phyloP scores from a whole-genome alignment of 2,888 invertebrate genomes.

The Nemapogon koenigi region DNA sequence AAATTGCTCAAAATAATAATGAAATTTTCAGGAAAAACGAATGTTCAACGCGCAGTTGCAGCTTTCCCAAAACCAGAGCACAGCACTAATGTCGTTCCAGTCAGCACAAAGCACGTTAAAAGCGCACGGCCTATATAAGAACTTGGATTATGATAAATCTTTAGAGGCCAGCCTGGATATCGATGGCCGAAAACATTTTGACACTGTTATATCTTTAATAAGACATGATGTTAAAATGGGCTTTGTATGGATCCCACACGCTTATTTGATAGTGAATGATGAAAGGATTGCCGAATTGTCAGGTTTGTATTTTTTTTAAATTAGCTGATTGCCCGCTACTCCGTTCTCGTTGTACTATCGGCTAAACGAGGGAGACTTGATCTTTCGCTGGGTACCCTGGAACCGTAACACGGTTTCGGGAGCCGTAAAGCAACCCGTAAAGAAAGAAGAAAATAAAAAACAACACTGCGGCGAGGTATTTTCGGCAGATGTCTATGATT shows the following conservation, averaged over 20 bases:
- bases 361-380: too few species aligned
- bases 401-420: too few species aligned
- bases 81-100: conserved; percentile 65
- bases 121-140: conserved; percentile 76
- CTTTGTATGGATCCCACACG: conserved; percentile 71
- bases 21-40: conserved; percentile 44
- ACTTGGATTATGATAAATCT: conserved; percentile 71
- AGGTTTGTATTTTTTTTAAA: conserved; percentile 51
- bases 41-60: conserved; percentile 48
- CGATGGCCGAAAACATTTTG: conserved; percentile 75
- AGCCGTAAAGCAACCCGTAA: too few species aligned
- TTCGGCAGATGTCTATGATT: too few species aligned
- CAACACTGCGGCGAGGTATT: too few species aligned
- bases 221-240: conserved; percentile 69
- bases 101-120: conserved; percentile 71
- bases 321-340: too few species aligned
- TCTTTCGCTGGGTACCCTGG: too few species aligned
- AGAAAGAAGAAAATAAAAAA: too few species aligned
- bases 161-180: conserved; percentile 75
- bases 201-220: conserved; percentile 67
- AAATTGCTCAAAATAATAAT: too few species aligned
- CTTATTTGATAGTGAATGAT: conserved; percentile 75
- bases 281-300: conserved; percentile 74
- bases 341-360: too few species aligned
- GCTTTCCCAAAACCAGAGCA: conserved; percentile 42